Evolutionary conservation across 2,888 invertebrate genomes (phyloP).

Genomic region (Cephus runcator): DNA sequence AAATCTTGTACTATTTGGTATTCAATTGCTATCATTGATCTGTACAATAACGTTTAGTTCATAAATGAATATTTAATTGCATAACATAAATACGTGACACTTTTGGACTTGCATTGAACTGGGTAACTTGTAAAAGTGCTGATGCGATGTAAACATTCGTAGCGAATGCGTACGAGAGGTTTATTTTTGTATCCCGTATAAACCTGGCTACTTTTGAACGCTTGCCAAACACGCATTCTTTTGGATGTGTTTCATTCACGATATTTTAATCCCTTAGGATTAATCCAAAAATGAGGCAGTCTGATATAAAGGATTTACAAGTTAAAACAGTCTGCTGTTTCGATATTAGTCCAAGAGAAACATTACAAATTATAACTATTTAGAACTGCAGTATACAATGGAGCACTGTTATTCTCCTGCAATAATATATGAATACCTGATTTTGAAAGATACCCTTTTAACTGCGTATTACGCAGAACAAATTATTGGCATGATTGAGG

Average conservation of each 20-base stretch:
- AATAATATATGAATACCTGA: background rate
- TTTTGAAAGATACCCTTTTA: background rate
- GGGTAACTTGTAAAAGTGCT: background rate
- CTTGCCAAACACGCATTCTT: background rate
- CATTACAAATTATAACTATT: too few relatives aligned
- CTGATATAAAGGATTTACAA: too few relatives aligned
- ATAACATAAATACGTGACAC: background rate
- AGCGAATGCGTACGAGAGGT: background rate
- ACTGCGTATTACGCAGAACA: background rate
- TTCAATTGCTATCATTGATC: background rate
- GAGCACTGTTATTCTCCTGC: background rate
- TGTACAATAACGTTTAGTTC: background rate
- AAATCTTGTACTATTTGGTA: background rate
- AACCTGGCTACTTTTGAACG: background rate
- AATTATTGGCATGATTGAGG: background rate
- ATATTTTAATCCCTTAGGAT: background rate
- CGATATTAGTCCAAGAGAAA: too few relatives aligned
- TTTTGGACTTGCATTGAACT: background rate
- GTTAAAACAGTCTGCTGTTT: too few relatives aligned
- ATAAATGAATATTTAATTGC: background rate
- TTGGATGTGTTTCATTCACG: background rate
- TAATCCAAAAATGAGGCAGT: background rate
- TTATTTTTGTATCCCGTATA: background rate
- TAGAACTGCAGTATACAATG: too few relatives aligned
- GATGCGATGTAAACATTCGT: background rate